Evolutionary conservation across 2,797 vertebrate genomes (phyloP).

Genomic region (Mionectes olivaceus): DNA sequence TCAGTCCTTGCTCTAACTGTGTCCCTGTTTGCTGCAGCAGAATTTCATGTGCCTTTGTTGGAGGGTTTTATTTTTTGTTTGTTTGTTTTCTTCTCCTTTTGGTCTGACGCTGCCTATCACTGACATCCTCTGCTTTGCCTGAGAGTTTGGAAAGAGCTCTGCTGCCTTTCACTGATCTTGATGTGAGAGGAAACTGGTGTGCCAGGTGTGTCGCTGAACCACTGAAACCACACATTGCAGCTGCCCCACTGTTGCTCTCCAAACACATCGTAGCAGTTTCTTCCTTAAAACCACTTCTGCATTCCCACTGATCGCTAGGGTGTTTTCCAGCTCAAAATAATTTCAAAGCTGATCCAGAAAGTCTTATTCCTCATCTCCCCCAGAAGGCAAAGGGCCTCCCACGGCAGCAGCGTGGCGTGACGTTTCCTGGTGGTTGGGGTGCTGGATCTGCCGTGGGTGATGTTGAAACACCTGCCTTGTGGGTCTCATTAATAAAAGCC

Average conservation of each 20-base stretch:
- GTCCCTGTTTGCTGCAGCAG: neutral
- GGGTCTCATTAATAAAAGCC: neutral
- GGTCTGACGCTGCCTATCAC: neutral
- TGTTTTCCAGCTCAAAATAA: neutral
- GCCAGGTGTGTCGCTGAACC: neutral
- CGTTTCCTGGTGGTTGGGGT: rapidly evolving
- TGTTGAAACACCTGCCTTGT: neutral
- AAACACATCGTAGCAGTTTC: neutral
- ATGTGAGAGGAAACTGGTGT: neutral
- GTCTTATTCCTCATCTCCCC: neutral
- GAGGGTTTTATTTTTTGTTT: neutral
- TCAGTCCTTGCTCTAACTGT: neutral
- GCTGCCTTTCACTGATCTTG: neutral
- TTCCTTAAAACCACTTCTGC: neutral
- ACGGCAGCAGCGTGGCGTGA: neutral
- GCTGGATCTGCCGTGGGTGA: neutral
- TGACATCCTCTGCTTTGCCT: neutral
- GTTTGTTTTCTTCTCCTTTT: neutral
- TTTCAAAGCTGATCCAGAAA: neutral
- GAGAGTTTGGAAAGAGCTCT: neutral
- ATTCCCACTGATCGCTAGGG: neutral
- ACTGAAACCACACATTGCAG: neutral
- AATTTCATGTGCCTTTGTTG: neutral
- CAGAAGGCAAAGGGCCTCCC: neutral
- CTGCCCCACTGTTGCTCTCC: neutral